phyloP scores from a whole-genome alignment of 2,888 invertebrate genomes.

The Bellardia bayeri region DNA sequence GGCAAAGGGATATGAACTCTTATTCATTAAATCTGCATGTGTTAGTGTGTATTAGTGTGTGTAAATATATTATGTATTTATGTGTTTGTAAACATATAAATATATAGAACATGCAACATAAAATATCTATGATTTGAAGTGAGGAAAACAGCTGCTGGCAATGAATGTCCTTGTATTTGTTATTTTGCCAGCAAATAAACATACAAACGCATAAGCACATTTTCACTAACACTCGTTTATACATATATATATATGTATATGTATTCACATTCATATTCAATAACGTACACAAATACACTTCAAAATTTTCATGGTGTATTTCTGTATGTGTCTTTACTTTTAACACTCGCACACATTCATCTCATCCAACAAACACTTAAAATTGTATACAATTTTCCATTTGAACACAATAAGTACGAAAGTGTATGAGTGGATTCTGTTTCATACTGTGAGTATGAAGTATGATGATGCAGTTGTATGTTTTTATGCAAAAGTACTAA shows the following conservation, averaged over 20 bases:
- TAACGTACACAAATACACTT: not conserved
- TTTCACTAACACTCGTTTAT: not conserved
- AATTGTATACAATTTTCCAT: conserved; percentile 34
- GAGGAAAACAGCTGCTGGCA: conserved; percentile 69
- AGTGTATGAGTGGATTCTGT: not conserved
- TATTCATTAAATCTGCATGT: not conserved
- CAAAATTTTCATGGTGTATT: not conserved
- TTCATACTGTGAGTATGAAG: not conserved
- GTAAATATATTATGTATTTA: not conserved
- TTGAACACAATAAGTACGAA: not conserved
- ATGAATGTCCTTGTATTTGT: conserved; percentile 69
- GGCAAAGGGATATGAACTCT: conserved; percentile 45
- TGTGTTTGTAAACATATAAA: not conserved
- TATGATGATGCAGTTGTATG: not conserved
- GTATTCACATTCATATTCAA: not conserved
- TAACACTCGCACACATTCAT: conserved; percentile 3
- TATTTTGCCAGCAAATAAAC: conserved; percentile 48
- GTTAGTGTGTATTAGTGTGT: not conserved
- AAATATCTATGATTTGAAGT: conserved; percentile 64
- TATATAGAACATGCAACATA: conserved; percentile 25
- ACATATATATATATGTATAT: too few relatives aligned
- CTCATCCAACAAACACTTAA: conserved; percentile 13
- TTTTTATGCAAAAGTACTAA: not conserved
- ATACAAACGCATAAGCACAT: not conserved
- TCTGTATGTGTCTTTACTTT: not conserved